phyloP scores from a whole-genome alignment of 2,797 vertebrate species.

The Girardinus metallicus region DNA sequence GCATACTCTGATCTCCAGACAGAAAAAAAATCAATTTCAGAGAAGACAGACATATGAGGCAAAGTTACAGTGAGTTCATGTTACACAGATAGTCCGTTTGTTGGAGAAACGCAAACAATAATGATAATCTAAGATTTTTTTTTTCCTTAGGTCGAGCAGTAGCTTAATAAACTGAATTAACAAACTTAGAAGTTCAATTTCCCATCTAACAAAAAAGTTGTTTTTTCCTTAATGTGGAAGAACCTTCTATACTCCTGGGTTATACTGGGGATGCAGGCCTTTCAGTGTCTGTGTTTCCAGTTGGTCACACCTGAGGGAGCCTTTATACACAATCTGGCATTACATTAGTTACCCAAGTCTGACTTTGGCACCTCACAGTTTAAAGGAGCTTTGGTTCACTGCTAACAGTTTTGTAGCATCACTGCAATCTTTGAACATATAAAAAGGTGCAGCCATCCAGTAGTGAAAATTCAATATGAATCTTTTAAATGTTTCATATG shows the following conservation, averaged over 20 bases:
- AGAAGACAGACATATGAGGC: conserved; percentile 37
- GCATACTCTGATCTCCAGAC: conserved; percentile 57
- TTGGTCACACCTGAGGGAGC: conserved; percentile 38
- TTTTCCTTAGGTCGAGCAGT: not conserved
- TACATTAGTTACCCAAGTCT: conserved; percentile 23
- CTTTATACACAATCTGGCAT: conserved; percentile 35
- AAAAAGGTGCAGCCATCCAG: conserved; percentile 17
- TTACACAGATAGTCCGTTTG: conserved; percentile 17
- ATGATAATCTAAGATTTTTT: not conserved
- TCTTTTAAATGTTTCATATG: conserved; percentile 27
- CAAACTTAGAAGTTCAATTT: not conserved
- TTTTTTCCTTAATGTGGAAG: conserved; percentile 9
- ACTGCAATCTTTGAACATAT: conserved; percentile 24
- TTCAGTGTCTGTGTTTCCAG: conserved; percentile 29
- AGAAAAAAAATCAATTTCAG: conserved; percentile 67
- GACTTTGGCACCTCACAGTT: conserved; percentile 11
- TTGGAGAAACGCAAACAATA: conserved; percentile 9
- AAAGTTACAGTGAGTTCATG: conserved; percentile 28
- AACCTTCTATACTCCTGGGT: not conserved
- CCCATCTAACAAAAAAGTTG: not conserved
- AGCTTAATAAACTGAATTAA: not conserved
- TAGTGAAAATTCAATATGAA: conserved; percentile 33
- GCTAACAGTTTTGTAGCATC: conserved; percentile 23
- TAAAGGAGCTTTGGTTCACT: conserved; percentile 11
- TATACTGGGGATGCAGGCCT: conserved; percentile 24